Percentiles rank a stretch among this genome's conserved stretches.
Conservation (phyloP, 64 coral and sea anemone genomes). For the Actinia tenebrosa region DNA sequence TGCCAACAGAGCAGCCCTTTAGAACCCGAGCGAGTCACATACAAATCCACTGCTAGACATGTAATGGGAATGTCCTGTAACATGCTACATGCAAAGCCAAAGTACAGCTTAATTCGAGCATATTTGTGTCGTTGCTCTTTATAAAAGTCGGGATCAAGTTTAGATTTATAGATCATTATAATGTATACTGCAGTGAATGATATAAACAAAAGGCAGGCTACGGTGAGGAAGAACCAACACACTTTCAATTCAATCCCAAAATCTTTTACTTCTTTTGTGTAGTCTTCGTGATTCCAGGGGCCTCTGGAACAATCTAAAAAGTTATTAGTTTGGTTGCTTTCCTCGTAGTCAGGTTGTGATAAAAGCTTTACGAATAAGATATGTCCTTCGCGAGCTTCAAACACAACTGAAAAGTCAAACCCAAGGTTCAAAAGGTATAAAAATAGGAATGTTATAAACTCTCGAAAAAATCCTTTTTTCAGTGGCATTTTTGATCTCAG, state of each 20-base stretch:
- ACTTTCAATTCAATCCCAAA: constrained; percentile 42
- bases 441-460: constrained; percentile 50
- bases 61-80: constrained; percentile 73
- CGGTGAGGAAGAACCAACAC: constrained; percentile 42
- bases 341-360: neutral
- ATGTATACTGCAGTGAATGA: constrained; percentile 41
- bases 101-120: constrained; percentile 51
- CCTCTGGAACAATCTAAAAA: constrained; percentile 62
- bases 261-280: constrained; percentile 47
- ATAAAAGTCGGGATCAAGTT: constrained; percentile 29
- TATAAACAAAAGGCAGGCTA: constrained; percentile 43
- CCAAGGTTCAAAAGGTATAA: constrained; percentile 56
- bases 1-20: constrained; percentile 65
- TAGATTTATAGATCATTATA: constrained; percentile 51
- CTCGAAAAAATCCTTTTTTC: constrained; percentile 32
- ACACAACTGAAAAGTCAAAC: constrained; percentile 45
- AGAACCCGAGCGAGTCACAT: constrained; percentile 42
- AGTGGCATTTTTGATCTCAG: constrained; percentile 31
- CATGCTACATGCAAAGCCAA: constrained; percentile 76
- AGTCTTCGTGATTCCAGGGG: constrained; percentile 55
- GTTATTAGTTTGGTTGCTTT: constrained; percentile 41
- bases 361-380: constrained; percentile 36
- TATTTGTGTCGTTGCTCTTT: constrained; percentile 58
- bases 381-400: constrained; percentile 54
- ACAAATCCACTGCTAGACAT: constrained; percentile 59